A percentile compares a stretch with the other conserved stretches of the same genome.
These are phyloP conservation scores for Chouioia cunea DNA, from an alignment of 2,888 invertebrate species.

Conservation along the genomic window DNA sequence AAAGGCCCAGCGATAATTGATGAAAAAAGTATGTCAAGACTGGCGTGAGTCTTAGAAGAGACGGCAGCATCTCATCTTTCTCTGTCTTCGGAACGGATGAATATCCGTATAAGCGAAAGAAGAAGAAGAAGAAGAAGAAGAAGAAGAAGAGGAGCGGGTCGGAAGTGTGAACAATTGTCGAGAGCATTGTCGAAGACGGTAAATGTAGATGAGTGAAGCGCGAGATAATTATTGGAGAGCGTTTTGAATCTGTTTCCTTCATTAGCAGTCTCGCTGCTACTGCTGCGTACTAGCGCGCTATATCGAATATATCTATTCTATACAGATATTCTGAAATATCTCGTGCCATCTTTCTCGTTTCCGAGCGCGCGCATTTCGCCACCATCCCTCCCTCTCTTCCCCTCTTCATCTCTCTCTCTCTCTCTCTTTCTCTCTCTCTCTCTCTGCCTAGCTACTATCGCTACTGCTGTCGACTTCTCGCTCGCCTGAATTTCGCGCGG, in stretches of 20 bases:
- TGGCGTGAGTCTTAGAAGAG: too few species aligned
- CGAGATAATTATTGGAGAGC: conserved; percentile 65
- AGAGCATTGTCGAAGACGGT: conserved; percentile 64
- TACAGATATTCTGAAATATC: not conserved
- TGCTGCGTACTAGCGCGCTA: conserved; percentile 45
- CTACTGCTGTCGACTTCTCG: conserved; percentile 39
- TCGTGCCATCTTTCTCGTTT: conserved; percentile 25
- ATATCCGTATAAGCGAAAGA: too few species aligned
- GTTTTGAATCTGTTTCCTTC: conserved; percentile 70
- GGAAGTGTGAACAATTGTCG: conserved; percentile 69
- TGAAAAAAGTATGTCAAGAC: too few species aligned
- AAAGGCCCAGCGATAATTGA: too few species aligned
- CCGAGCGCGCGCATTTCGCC: conserved; percentile 33
- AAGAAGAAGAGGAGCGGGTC: too few species aligned
- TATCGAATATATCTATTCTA: conserved; percentile 13
- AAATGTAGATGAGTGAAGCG: conserved; percentile 61
- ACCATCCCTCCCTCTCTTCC: conserved; percentile 46
- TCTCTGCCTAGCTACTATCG: conserved; percentile 48
- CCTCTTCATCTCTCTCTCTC: conserved; percentile 44
- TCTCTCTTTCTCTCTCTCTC: conserved; percentile 46
- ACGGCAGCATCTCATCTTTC: too few species aligned
- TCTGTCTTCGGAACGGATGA: too few species aligned
- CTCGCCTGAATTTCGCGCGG: conserved; percentile 57
- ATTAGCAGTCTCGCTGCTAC: conserved; percentile 68
- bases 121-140: too few species aligned